Percentiles rank a stretch among this genome's conserved stretches.
phyloP scores from a whole-genome alignment of 2,113 vertebrate genomes.

The Phyllostomus discolor region DNA sequence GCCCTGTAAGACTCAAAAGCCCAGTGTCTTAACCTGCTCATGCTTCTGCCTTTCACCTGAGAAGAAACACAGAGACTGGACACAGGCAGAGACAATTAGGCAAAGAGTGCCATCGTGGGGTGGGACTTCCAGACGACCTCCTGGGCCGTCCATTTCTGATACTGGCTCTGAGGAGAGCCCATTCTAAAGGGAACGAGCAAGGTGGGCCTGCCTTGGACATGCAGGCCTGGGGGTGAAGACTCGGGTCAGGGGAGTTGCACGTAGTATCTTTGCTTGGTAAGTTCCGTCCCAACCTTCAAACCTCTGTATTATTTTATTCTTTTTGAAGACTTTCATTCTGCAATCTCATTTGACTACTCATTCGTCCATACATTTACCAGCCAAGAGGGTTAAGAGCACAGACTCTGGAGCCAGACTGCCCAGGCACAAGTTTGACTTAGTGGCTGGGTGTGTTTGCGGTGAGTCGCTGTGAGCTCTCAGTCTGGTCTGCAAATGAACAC shows the following conservation, averaged over 20 bases:
- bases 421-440: not conserved
- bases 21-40: not conserved
- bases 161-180: not conserved
- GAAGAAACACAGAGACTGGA: not conserved
- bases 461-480: not conserved
- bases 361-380: not conserved
- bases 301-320: not conserved
- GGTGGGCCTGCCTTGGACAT: not conserved
- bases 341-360: not conserved
- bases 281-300: not conserved
- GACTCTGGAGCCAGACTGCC: not conserved
- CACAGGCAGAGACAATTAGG: not conserved
- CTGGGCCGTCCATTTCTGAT: not conserved
- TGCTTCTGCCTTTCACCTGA: not conserved
- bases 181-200: not conserved
- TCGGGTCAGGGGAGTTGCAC: fast-evolving
- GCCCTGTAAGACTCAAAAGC: not conserved
- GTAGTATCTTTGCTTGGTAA: not conserved
- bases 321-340: not conserved
- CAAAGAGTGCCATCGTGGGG: not conserved
- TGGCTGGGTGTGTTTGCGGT: not conserved
- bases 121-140: not conserved
- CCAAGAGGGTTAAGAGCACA: not conserved
- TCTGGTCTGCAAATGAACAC: not conserved
- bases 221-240: not conserved